Conservation (phyloP, 2,888 invertebrate genomes). For the Tenthredo scrophulariae region DNA sequence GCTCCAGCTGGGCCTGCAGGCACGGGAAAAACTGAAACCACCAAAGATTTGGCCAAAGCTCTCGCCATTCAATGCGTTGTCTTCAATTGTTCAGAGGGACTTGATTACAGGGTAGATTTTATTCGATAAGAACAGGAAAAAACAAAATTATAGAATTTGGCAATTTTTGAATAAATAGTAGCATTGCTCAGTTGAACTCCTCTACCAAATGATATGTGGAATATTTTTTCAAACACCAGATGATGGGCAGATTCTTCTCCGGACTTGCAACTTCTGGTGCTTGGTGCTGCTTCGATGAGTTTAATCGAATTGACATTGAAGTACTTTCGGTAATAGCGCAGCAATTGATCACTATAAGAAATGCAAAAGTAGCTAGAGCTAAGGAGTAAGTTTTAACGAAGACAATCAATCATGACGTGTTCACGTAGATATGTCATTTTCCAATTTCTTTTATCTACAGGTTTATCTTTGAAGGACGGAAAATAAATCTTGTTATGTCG, state of each 20-base stretch:
- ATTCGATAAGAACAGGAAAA: not conserved
- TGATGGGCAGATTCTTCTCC: conserved; percentile 96
- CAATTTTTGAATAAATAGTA: not conserved
- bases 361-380: conserved; percentile 88
- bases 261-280: conserved; percentile 94
- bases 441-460: conserved; percentile 75
- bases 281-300: conserved; percentile 96
- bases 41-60: conserved; percentile 93
- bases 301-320: conserved; percentile 94
- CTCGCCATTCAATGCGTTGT: conserved; percentile 94
- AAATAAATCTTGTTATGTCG: conserved; percentile 89
- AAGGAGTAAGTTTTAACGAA: conserved; percentile 76
- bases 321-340: conserved; percentile 94
- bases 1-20: conserved; percentile 94
- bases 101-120: conserved; percentile 79
- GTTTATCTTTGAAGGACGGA: conserved; percentile 94
- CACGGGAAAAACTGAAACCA: conserved; percentile 95
- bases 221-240: conserved; percentile 77
- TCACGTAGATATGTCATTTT: not conserved
- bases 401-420: conserved; percentile 34
- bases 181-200: not conserved
- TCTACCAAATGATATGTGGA: not conserved
- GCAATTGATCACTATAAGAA: conserved; percentile 92
- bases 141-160: not conserved
- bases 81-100: conserved; percentile 94